These are phyloP conservation scores for Oryctolagus cuniculus DNA, from an alignment of 2,113 vertebrate species.

Conservation along the genomic window mOryCun1.1 NC_091441.1:57143501-57144000, in stretches of 20 bases:
- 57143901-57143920: too few relatives aligned
- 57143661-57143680: not conserved
- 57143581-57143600: too few relatives aligned
- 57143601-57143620: too few relatives aligned
- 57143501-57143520: too few relatives aligned
- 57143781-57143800: not conserved
- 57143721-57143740: not conserved
- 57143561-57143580: too few relatives aligned
- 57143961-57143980: too few relatives aligned
- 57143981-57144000: too few relatives aligned
- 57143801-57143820: not conserved
- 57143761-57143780: not conserved
- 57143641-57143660: not conserved
- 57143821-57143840: not conserved
- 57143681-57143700: not conserved
- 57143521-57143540: too few relatives aligned
- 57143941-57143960: too few relatives aligned
- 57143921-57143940: too few relatives aligned
- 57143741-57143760: not conserved
- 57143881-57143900: too few relatives aligned
- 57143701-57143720: not conserved
- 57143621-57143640: not conserved
- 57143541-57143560: too few relatives aligned
- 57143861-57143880: not conserved
- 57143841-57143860: constrained; percentile 17